Base-by-base conservation (phyloP, 2,113 vertebrate species). In the Catharus bicknelli region DNA sequence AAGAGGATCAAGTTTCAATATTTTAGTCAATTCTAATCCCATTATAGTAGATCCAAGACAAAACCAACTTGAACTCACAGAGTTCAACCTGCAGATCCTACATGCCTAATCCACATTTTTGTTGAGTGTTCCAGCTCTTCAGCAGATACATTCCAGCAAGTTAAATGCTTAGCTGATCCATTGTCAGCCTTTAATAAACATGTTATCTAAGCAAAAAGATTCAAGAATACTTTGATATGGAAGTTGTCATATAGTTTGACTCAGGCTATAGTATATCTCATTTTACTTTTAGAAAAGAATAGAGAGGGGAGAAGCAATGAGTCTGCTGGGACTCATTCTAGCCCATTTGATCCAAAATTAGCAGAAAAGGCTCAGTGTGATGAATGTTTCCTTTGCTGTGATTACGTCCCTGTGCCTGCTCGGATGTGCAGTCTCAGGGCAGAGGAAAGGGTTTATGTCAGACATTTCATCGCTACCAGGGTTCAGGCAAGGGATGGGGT, bases 341-440 rank as follows among this genome's bases (percentile, higher is more conserved):
- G 34, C 2, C 17, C 10, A 58, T 61, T 94, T 53, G 27, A 53
- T 53, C 12, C 29, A n/a, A 69, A 42, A 67, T 30, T 38, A 81
- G 25, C 16, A 84, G 16, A 38, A 86, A 83, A 34, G 3, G 8
- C 19, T 13, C 2, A 4, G 13, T n/a, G 9, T 54, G n/a, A 11
- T 69, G 10, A 73, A 58, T 19, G 6, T 4, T 36, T 43, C 29
- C 20, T 69, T 86, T 83, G 27, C 32, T 48, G 10, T 32, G 47
- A 66, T 32, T 80, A 27, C 13, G 80, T 58, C 32, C 47, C n/a
- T 83, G 2, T 38, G 11, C 6, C 17, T 58, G 2, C 32, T 57
- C 0, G 0, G 13, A 2, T 19, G 20, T 61, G 38, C 11, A 34
- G 42, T 45, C 32, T 74, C 43, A 55, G 20, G 15, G 6, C 59